These are phyloP conservation scores for Carduelis carduelis DNA, from an alignment of 2,797 vertebrate species.

Conservation along the genomic window DNA sequence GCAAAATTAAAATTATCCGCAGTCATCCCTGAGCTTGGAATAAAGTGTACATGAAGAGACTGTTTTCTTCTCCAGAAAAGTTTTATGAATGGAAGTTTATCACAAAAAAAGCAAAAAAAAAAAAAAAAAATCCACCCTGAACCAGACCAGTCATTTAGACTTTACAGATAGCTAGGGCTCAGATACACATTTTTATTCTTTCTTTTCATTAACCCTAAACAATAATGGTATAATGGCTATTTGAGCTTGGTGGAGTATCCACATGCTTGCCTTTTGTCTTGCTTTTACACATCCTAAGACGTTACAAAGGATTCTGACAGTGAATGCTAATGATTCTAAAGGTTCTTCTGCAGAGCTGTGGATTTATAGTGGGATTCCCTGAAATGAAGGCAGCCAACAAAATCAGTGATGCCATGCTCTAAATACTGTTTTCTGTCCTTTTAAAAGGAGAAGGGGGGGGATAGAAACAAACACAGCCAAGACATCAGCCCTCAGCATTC, in stretches of 20 bases:
- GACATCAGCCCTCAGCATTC: constrained; percentile 5
- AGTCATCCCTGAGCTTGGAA: constrained; percentile 3
- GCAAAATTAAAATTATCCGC: constrained; percentile 50
- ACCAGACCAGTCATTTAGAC: background rate
- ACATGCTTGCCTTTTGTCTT: constrained; percentile 56
- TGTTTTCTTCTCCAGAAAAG: background rate
- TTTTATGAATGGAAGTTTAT: constrained; percentile 1
- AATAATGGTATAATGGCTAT: constrained; percentile 50
- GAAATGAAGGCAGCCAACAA: constrained; percentile 55
- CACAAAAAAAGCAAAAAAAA: background rate
- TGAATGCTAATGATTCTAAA: constrained; percentile 46
- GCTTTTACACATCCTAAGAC: constrained; percentile 8
- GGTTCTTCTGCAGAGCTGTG: constrained; percentile 56
- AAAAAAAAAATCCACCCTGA: background rate
- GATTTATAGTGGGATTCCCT: constrained; percentile 64
- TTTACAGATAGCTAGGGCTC: background rate
- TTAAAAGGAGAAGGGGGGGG: background rate
- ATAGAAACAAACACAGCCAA: constrained; percentile 20
- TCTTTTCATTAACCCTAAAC: constrained; percentile 30
- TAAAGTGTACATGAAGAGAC: background rate
- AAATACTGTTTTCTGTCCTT: constrained; percentile 57
- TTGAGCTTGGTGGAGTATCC: constrained; percentile 37
- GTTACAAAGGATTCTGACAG: constrained; percentile 46
- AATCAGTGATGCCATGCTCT: constrained; percentile 55
- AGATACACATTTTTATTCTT: constrained; percentile 5